A percentile compares a stretch with the other conserved stretches of the same genome.
Conservation (phyloP, 2,797 vertebrate species). For the Loris lydekkerianus region DNA sequence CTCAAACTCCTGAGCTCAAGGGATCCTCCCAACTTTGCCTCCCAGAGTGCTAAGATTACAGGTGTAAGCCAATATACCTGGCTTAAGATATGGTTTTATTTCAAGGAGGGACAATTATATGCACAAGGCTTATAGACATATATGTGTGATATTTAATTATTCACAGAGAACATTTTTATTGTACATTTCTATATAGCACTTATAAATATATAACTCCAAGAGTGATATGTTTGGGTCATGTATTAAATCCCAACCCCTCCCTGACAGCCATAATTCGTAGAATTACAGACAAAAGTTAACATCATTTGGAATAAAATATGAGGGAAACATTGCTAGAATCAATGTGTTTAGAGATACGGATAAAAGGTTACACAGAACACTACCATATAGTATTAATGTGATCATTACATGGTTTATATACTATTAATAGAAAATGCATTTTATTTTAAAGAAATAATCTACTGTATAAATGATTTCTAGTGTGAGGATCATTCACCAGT, state of each 20-base stretch:
- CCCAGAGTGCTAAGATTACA: too few relatives aligned
- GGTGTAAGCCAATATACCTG: too few relatives aligned
- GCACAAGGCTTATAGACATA: not conserved
- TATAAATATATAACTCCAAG: not conserved
- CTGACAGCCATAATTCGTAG: not conserved
- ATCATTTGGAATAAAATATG: not conserved
- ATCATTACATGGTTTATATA: not conserved
- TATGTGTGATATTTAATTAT: not conserved
- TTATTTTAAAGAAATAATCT: conserved; percentile 48
- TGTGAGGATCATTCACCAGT: conserved; percentile 72
- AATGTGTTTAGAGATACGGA: not conserved
- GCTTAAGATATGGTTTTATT: not conserved
- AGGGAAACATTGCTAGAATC: not conserved
- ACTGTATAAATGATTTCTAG: conserved; percentile 76
- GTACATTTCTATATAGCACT: not conserved
- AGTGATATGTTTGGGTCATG: not conserved
- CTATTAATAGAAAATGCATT: not conserved
- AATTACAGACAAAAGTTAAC: not conserved
- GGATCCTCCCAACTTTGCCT: too few relatives aligned
- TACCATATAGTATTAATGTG: not conserved
- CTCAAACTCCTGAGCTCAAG: too few relatives aligned
- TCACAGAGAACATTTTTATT: not conserved
- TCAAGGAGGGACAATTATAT: not conserved
- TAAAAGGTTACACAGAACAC: not conserved
- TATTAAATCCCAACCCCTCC: not conserved